Conservation (phyloP, 2,113 vertebrate genomes). For the Aix galericulata region DNA sequence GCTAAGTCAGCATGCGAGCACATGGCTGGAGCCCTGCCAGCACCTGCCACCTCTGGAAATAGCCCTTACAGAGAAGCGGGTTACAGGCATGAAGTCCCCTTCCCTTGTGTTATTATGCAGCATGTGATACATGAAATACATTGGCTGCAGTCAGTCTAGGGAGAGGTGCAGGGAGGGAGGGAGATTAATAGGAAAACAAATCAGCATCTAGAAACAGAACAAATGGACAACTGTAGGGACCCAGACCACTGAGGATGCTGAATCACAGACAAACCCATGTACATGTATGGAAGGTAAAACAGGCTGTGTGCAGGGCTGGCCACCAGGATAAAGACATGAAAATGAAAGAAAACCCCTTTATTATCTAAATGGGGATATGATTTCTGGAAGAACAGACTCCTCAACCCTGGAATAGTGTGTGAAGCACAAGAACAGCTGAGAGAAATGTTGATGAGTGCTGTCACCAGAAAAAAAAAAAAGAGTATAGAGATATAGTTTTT, state of each 20-base stretch:
- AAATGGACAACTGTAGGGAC: slow-evolving; percentile 1
- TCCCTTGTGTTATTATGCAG: neutral
- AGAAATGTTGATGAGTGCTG: slow-evolving; percentile 42
- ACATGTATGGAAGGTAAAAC: neutral
- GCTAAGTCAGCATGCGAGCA: neutral
- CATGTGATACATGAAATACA: neutral
- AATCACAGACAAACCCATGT: slow-evolving; percentile 3
- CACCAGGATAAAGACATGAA: neutral
- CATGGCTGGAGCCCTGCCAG: slow-evolving; percentile 28
- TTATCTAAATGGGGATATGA: neutral
- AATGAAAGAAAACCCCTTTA: slow-evolving; percentile 28
- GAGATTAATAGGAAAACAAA: slow-evolving; percentile 63
- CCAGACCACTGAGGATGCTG: slow-evolving; percentile 35
- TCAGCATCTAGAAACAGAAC: slow-evolving; percentile 56
- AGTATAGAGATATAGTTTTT: neutral
- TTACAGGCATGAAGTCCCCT: neutral
- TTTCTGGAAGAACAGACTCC: slow-evolving; percentile 42
- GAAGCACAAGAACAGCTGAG: slow-evolving; percentile 46
- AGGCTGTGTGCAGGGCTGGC: neutral
- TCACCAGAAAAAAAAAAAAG: slow-evolving; percentile 24
- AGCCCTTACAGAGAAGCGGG: neutral
- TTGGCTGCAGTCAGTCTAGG: slow-evolving; percentile 9
- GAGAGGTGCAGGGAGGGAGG: neutral
- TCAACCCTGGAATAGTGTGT: slow-evolving; percentile 32
- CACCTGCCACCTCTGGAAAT: slow-evolving; percentile 63